Percentiles rank a stretch among this genome's conserved stretches.
These are phyloP conservation scores for Megalurothrips usitatus DNA, from an alignment of 2,888 invertebrate species.

Conservation along the genomic window DNA sequence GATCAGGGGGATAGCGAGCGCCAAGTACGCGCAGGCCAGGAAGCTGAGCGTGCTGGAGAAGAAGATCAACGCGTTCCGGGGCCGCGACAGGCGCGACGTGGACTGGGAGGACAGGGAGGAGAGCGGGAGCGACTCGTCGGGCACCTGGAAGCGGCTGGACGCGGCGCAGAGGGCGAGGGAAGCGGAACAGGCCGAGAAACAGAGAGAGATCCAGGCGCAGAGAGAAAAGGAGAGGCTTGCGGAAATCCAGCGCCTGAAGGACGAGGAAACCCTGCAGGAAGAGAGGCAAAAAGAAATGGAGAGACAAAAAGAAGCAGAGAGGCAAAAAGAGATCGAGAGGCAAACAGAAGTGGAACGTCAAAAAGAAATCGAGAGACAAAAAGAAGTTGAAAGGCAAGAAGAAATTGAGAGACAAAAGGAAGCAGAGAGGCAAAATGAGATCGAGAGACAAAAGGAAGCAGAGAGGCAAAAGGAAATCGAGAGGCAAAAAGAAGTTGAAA, in stretches of 20 bases:
- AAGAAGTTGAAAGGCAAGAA: not conserved
- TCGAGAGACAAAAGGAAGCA: not conserved
- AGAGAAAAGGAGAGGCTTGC: not conserved
- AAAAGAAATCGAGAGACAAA: not conserved
- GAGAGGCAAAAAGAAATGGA: not conserved
- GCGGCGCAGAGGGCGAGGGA: not conserved
- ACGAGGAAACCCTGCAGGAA: not conserved
- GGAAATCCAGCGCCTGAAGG: not conserved
- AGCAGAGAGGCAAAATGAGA: not conserved
- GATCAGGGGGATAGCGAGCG: not conserved
- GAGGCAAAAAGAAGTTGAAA: not conserved
- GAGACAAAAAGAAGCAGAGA: not conserved
- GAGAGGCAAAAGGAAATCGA: not conserved
- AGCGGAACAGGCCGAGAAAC: not conserved
- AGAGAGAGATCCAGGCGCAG: not conserved
- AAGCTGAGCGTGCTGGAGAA: conserved; percentile 9
- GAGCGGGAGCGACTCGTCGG: not conserved
- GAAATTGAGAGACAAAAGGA: not conserved
- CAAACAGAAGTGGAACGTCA: not conserved
- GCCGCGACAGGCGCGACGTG: not conserved
- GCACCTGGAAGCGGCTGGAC: not conserved
- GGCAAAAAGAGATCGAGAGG: not conserved
- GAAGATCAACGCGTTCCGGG: not conserved
- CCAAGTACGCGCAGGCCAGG: not conserved
- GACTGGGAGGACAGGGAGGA: not conserved